Conservation (phyloP, 37 sponge, comb jelly and placozoan genomes). For the Cladorhizidae sp. region DNA sequence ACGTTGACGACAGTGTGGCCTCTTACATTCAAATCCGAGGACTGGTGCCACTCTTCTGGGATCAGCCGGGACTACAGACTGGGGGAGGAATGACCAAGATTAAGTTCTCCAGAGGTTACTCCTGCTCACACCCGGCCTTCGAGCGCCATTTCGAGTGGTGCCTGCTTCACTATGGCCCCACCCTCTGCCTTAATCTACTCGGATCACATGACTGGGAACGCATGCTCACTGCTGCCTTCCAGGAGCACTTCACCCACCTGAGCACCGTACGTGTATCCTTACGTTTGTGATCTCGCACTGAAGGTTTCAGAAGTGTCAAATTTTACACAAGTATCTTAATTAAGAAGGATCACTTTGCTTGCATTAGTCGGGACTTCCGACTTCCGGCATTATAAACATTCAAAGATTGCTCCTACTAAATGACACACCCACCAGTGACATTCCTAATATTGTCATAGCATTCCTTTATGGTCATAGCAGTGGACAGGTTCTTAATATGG, state of each 20-base stretch:
- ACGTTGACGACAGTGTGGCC: conserved; percentile 46
- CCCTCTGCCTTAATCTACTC: conserved; percentile 79
- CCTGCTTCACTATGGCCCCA: conserved; percentile 68
- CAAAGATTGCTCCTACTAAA: too few species aligned
- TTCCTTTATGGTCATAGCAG: too few species aligned
- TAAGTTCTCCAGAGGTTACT: conserved; percentile 75
- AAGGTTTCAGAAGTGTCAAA: too few species aligned
- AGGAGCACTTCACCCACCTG: conserved; percentile 62
- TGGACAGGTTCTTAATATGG: too few species aligned
- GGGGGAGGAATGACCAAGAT: conserved; percentile 60
- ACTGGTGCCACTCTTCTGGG: conserved; percentile 97
- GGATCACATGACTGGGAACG: conserved; percentile 72
- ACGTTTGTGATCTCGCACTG: not conserved
- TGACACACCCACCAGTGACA: too few species aligned
- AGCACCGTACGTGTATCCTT: conserved; percentile 15
- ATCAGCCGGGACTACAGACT: conserved; percentile 85
- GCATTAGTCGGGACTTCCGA: too few species aligned
- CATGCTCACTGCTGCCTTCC: conserved; percentile 66
- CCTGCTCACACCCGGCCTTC: conserved; percentile 79
- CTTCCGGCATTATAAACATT: too few species aligned
- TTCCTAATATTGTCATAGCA: too few species aligned
- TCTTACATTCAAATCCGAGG: conserved; percentile 94
- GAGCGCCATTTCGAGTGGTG: conserved; percentile 79
- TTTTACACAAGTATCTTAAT: too few species aligned
- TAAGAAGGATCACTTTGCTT: too few species aligned